Percentiles rank a stretch among this genome's conserved stretches.
Conservation (phyloP, 2,113 vertebrate species). For the Mormoops blainvillei region DNA sequence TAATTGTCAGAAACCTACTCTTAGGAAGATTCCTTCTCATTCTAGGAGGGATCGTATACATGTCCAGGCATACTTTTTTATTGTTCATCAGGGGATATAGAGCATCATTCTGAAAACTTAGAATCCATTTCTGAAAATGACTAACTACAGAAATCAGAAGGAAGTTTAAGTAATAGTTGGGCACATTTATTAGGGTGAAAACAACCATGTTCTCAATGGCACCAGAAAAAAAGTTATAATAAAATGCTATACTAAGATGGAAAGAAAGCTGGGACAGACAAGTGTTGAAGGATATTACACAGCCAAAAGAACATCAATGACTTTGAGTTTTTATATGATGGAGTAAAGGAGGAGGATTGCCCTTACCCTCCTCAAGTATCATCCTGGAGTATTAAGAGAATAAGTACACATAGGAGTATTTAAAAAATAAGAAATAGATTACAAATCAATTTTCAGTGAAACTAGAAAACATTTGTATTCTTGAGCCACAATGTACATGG, state of each 20-base stretch:
- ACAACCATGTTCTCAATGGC: neutral
- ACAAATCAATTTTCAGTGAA: neutral
- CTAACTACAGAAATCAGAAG: neutral
- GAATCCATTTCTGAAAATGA: neutral
- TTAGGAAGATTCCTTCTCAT: neutral
- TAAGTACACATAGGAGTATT: neutral
- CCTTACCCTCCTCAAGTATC: neutral
- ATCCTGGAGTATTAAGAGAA: neutral
- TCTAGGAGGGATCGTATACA: neutral
- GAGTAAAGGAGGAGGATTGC: neutral
- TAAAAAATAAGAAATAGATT: neutral
- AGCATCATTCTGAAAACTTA: neutral
- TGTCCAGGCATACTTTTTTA: neutral
- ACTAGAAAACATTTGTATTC: neutral
- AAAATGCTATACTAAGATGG: neutral
- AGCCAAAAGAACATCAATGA: neutral
- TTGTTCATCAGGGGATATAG: neutral
- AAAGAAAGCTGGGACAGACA: neutral
- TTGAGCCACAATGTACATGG: neutral
- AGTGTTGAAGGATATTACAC: neutral
- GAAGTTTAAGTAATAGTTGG: neutral
- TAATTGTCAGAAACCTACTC: neutral
- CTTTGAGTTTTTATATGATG: neutral
- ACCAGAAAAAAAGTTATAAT: neutral
- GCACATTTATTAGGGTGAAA: neutral